A percentile compares a stretch with the other conserved stretches of the same genome.
Conservation (phyloP, 92 coral and sea anemone genomes). For the Meandrina meandrites region DNA sequence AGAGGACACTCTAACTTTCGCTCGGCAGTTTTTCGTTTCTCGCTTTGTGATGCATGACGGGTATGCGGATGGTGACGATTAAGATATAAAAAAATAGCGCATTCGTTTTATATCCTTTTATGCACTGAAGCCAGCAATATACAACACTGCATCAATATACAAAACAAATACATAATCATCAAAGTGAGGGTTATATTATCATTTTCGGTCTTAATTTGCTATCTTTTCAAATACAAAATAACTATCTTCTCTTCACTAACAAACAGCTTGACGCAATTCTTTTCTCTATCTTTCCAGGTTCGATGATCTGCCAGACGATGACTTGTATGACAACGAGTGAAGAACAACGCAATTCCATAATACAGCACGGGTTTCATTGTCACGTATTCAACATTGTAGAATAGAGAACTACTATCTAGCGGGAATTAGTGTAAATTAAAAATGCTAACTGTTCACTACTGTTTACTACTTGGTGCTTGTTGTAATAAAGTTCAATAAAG, state of each 20-base stretch:
- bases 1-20: background rate
- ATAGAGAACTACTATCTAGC: background rate
- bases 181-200: background rate
- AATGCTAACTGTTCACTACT: background rate
- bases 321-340: background rate
- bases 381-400: background rate
- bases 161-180: background rate
- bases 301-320: conserved; percentile 1
- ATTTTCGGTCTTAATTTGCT: background rate
- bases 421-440: background rate
- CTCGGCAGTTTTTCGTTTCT: background rate
- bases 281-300: background rate
- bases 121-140: too few relatives aligned
- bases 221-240: background rate
- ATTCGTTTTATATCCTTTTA: too few relatives aligned
- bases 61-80: background rate
- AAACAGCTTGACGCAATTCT: background rate
- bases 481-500: background rate
- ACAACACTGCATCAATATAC: background rate
- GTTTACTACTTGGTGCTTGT: background rate
- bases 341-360: background rate
- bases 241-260: background rate
- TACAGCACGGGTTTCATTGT: background rate
- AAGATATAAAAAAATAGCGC: background rate
- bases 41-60: background rate